Evolutionary conservation across 2,888 invertebrate genomes (phyloP).

Genomic region (Agapostemon virescens): DNA sequence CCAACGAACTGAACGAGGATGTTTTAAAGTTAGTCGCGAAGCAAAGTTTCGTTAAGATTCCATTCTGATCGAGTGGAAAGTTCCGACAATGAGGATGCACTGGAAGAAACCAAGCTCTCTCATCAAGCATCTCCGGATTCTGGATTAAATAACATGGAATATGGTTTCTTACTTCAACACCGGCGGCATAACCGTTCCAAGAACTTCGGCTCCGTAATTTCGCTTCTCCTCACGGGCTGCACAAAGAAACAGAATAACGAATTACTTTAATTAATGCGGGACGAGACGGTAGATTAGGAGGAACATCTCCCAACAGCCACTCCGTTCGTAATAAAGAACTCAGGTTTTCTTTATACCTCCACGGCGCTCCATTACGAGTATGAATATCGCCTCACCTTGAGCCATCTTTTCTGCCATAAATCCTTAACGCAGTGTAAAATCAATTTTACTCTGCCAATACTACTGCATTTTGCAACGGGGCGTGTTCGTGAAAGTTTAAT

Average conservation of each 20-base stretch:
- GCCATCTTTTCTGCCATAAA: not conserved
- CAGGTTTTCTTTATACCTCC: too few relatives aligned
- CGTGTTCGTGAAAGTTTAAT: too few relatives aligned
- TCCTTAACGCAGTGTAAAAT: not conserved
- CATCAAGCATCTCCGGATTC: not conserved
- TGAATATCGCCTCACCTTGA: not conserved
- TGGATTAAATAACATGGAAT: not conserved
- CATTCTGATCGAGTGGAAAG: not conserved
- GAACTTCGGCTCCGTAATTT: not conserved
- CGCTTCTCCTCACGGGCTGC: not conserved
- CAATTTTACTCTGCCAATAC: not conserved
- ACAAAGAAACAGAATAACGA: conserved; percentile 8
- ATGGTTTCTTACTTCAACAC: not conserved
- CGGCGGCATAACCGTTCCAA: conserved; percentile 9
- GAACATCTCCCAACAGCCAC: not conserved
- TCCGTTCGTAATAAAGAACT: not conserved
- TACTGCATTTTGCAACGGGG: too few relatives aligned
- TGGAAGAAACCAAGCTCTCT: not conserved
- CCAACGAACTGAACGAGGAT: not conserved
- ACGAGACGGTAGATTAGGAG: not conserved
- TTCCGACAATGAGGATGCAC: not conserved
- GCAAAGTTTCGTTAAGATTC: not conserved
- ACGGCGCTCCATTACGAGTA: not conserved
- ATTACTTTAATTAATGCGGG: conserved; percentile 28
- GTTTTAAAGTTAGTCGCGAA: not conserved